A percentile compares a stretch with the other conserved stretches of the same genome.
Conservation (phyloP, 35 echinoderm and acorn worm species). For the Anneissia japonica region DNA sequence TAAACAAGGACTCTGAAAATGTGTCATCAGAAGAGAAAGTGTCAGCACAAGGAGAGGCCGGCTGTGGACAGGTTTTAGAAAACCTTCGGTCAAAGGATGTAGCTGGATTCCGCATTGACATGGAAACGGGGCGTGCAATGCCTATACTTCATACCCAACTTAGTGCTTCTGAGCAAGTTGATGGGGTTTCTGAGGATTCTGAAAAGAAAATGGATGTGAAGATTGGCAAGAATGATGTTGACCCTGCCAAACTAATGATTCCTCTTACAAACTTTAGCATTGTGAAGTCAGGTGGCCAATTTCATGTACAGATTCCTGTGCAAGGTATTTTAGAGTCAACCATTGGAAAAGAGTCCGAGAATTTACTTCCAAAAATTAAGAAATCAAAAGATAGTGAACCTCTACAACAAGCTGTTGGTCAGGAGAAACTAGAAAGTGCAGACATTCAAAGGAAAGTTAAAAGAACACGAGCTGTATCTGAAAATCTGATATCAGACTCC, state of each 20-base stretch:
- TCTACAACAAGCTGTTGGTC: no score
- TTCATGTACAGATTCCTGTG: constrained; percentile 85
- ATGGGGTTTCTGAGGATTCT: not conserved
- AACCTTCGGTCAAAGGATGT: constrained; percentile 25
- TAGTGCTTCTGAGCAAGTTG: not conserved
- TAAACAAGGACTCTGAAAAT: not conserved
- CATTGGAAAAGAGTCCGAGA: not conserved
- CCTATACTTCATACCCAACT: constrained; percentile 32
- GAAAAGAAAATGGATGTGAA: not conserved
- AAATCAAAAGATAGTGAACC: not conserved
- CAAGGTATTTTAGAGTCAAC: constrained; percentile 41
- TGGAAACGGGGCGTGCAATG: constrained; percentile 59
- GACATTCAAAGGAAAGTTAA: not conserved
- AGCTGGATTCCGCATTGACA: constrained; percentile 67
- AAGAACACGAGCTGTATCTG: not conserved
- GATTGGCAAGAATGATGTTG: not conserved
- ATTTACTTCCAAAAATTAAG: not conserved
- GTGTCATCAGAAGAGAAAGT: not conserved
- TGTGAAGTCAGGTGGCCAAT: constrained; percentile 80
- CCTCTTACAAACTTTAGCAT: constrained; percentile 89
- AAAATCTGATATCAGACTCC: not conserved
- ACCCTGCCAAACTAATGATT: constrained; percentile 34
- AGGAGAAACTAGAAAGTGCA: not conserved
- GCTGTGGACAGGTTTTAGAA: not conserved
- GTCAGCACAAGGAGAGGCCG: not conserved